Evolutionary conservation across 2,888 invertebrate genomes (phyloP).

Genomic region (Liopterus haemorrhoidalis): DNA sequence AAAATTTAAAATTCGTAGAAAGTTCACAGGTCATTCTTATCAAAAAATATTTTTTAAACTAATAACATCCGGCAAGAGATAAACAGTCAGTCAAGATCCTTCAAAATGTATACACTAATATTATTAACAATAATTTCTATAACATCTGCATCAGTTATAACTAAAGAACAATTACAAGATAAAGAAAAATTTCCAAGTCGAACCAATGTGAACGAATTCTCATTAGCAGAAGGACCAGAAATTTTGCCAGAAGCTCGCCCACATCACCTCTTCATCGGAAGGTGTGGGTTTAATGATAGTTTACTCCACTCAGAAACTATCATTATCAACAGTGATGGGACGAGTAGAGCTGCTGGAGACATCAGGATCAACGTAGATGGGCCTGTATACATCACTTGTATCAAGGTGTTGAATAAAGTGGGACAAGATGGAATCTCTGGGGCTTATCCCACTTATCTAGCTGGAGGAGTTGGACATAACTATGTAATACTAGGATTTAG

Average conservation of each 20-base stretch:
- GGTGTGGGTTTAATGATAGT: slow-evolving; percentile 37
- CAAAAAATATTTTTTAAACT: too few relatives aligned
- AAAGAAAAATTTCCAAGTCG: too few relatives aligned
- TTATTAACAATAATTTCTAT: too few relatives aligned
- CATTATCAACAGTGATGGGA: slow-evolving; percentile 43
- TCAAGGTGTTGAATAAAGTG: slow-evolving; percentile 42
- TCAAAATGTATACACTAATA: too few relatives aligned
- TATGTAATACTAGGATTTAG: slow-evolving; percentile 44
- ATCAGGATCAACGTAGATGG: slow-evolving; percentile 43
- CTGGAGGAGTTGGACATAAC: slow-evolving; percentile 45
- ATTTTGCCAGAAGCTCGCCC: slow-evolving; percentile 12
- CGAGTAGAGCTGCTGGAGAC: slow-evolving; percentile 42
- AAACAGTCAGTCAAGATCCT: too few relatives aligned
- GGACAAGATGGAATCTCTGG: slow-evolving; percentile 36
- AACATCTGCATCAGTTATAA: too few relatives aligned
- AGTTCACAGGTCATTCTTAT: too few relatives aligned
- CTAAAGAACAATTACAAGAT: too few relatives aligned
- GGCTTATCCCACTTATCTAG: slow-evolving; percentile 38
- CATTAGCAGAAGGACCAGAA: too few relatives aligned
- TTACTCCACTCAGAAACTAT: slow-evolving; percentile 44
- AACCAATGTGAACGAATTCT: slow-evolving; percentile 13
- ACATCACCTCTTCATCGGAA: slow-evolving; percentile 35
- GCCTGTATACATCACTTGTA: slow-evolving; percentile 44
- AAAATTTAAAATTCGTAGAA: too few relatives aligned
- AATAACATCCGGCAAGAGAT: too few relatives aligned